Conservation (phyloP, 2,888 invertebrate species). For the Apoderus coryli region DNA sequence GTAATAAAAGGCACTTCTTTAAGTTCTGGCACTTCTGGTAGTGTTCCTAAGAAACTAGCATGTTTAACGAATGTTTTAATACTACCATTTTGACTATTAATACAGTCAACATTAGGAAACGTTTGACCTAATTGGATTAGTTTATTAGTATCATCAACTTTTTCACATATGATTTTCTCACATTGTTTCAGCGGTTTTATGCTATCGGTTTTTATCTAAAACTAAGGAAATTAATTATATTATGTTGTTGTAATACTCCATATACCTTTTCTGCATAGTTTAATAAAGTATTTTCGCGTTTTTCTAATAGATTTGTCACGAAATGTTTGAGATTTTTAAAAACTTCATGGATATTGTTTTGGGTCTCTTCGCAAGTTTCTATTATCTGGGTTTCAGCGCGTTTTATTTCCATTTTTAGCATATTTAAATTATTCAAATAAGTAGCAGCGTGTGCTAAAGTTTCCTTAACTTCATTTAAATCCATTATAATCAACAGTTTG, state of each 20-base stretch:
- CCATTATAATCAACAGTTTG: too few relatives aligned
- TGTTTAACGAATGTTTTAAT: conserved; percentile 22
- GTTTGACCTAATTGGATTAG: conserved; percentile 26
- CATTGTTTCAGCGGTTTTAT: conserved; percentile 31
- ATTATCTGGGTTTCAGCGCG: conserved; percentile 25
- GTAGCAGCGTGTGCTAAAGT: conserved; percentile 24
- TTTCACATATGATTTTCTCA: conserved; percentile 28
- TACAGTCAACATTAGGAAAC: conserved; percentile 14
- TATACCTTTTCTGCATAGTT: conserved; percentile 21
- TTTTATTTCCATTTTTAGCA: conserved; percentile 22
- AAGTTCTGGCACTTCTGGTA: conserved; percentile 41
- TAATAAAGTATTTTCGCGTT: conserved; percentile 22
- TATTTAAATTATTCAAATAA: conserved; percentile 23
- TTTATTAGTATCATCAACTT: conserved; percentile 27
- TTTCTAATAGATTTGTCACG: conserved; percentile 21
- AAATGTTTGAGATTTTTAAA: conserved; percentile 23
- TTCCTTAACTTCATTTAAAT: conserved; percentile 23
- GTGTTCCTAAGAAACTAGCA: conserved; percentile 31
- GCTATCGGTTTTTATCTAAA: conserved; percentile 27
- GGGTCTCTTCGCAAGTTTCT: conserved; percentile 25
- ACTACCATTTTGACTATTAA: conserved; percentile 14
- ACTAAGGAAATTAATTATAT: conserved; percentile 8
- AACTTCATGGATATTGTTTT: conserved; percentile 22
- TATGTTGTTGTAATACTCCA: background rate
- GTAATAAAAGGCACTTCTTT: conserved; percentile 40